Evolutionary conservation across 2,113 vertebrate genomes (phyloP), one percentile per base, ranked within the genome.

Genomic region (Perca fluviatilis): DNA sequence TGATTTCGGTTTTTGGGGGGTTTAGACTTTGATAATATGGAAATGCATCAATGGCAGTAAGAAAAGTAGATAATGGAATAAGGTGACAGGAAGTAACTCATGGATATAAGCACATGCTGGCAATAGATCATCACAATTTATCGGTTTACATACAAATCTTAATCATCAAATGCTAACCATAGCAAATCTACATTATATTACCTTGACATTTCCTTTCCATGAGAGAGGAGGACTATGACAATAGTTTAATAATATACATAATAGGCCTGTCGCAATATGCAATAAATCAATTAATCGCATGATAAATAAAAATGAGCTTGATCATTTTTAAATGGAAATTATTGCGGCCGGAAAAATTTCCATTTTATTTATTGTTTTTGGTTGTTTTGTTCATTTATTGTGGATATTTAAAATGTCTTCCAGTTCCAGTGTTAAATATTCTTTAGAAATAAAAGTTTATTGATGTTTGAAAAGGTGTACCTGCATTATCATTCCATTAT

Each of bases 51-150:
- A 12, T 58, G 6, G 50, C 47, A 46, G 58, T n/a, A 2, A n/a
- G 21, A 74, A 66, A 51, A 49, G 56, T 23, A 84, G 71, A 86
- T 78, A 25, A 66, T 36, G 27, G 27, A 53, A 64, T 50, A 49
- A 23, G 19, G 21, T 50, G 47, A 67, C 51, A 46, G 43, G 72
- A 80, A 56, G 60, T 60, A 21, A 63, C 58, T 80, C 47, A 36
- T 77, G 54, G 71, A 43, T 65, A 2, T 36, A 36, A 56, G 21
- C 30, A 57, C 3, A 71, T 19, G 25, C 51, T 36, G 18, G 58
- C 23, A 57, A 33, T 23, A 60, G 25, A 76, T 72, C 30, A 25
- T 72, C 51, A 72, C 23, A 53, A 8, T 64, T 58, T 69, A 74
- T 74, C 64, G 78, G 15, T 3, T 43, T 18, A 40, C n/a, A 40